Percentiles rank a stretch among this genome's conserved stretches.
Evolutionary conservation across 2,797 vertebrate genomes (phyloP).

Genomic region (Huso huso): DNA sequence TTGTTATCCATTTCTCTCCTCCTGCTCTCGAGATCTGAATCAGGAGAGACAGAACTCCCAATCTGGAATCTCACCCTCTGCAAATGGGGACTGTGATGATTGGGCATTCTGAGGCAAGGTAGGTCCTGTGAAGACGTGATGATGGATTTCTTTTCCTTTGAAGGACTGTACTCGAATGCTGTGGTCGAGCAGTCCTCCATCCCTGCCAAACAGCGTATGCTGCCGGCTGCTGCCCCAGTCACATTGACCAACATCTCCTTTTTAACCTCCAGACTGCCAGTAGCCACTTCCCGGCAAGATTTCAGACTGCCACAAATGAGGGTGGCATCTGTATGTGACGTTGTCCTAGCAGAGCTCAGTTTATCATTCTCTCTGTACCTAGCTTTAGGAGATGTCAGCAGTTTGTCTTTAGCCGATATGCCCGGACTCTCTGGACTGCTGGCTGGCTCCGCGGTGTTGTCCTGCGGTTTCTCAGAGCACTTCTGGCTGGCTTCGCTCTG

Average conservation of each 20-base stretch:
- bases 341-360: too few relatives aligned
- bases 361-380: too few relatives aligned
- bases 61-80: constrained; percentile 71
- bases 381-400: too few relatives aligned
- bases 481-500: constrained; percentile 39
- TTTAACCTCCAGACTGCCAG: constrained; percentile 18
- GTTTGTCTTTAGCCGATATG: too few relatives aligned
- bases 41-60: constrained; percentile 63
- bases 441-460: too few relatives aligned
- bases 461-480: background rate
- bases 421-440: too few relatives aligned
- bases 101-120: constrained; percentile 42
- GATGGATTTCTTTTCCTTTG: constrained; percentile 24
- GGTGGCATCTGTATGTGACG: too few relatives aligned
- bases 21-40: constrained; percentile 56
- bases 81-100: constrained; percentile 30
- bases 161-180: background rate
- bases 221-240: too few relatives aligned
- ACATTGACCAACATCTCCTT: too few relatives aligned
- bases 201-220: too few relatives aligned
- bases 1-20: constrained; percentile 43
- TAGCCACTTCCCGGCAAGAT: background rate
- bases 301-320: constrained; percentile 15
- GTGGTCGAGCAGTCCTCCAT: background rate
- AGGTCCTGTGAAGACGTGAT: constrained; percentile 29